These are phyloP conservation scores for Rotaria sp. DNA, from an alignment of 2,888 invertebrate genomes.

Conservation along the genomic window DNA sequence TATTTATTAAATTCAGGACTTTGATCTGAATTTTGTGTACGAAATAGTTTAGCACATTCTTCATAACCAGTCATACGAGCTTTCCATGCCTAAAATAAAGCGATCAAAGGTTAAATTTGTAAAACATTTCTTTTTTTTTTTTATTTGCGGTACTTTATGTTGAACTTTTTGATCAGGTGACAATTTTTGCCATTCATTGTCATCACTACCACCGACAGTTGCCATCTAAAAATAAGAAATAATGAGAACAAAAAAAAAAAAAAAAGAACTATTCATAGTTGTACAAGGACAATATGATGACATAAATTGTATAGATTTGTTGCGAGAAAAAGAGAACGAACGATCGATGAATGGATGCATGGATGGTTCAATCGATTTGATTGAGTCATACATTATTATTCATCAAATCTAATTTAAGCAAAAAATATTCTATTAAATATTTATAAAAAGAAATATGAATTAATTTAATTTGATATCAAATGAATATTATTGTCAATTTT, in stretches of 20 bases:
- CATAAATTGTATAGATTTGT: not conserved
- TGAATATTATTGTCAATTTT: too few species aligned
- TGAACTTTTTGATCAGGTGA: constrained; percentile 76
- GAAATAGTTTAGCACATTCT: constrained; percentile 79
- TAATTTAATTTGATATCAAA: too few species aligned
- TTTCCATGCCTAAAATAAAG: constrained; percentile 68
- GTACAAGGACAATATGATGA: not conserved
- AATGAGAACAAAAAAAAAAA: not conserved
- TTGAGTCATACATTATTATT: not conserved
- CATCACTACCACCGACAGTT: constrained; percentile 41
- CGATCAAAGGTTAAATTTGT: constrained; percentile 5
- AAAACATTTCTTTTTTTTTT: not conserved
- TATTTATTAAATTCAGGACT: constrained; percentile 86
- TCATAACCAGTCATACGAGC: constrained; percentile 87
- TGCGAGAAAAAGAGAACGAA: not conserved
- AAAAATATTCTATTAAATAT: not conserved
- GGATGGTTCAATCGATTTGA: not conserved
- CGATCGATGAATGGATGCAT: too few species aligned
- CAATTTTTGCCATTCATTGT: constrained; percentile 55
- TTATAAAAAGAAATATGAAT: too few species aligned
- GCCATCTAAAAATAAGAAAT: not conserved
- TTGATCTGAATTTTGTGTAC: constrained; percentile 76
- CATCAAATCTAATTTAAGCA: not conserved
- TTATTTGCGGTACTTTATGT: constrained; percentile 67
- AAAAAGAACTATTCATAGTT: not conserved